Evolutionary conservation across 2,113 vertebrate species (phyloP).

Genomic region (Lethenteron camtschaticum): DNA sequence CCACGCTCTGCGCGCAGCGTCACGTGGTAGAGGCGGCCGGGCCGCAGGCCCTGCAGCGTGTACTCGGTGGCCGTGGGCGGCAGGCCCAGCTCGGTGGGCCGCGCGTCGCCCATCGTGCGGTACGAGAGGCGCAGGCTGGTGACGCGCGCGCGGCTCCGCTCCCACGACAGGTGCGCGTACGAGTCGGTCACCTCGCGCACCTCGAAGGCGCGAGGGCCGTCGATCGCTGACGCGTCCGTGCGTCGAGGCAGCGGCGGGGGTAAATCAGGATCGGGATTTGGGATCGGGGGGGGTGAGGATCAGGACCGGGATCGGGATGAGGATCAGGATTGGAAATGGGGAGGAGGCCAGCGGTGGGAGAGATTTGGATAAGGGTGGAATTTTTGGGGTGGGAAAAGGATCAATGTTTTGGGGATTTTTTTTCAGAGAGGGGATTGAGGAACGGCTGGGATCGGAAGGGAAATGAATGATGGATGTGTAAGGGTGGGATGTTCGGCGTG

Average conservation of each 20-base stretch:
- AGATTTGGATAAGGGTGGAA: too few relatives aligned
- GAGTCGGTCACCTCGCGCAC: conserved; percentile 78
- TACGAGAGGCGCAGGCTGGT: conserved; percentile 71
- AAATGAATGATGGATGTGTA: too few relatives aligned
- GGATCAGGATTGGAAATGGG: too few relatives aligned
- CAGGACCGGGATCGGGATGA: too few relatives aligned
- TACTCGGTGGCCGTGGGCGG: conserved; percentile 85
- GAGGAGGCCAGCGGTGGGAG: too few relatives aligned
- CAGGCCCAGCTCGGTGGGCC: conserved; percentile 61
- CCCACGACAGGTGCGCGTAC: conserved; percentile 88
- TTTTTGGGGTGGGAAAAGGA: too few relatives aligned
- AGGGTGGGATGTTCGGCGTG: too few relatives aligned
- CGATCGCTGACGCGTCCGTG: conserved; percentile 61
- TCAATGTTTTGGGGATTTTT: too few relatives aligned
- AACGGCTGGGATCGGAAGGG: too few relatives aligned
- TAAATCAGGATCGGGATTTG: too few relatives aligned
- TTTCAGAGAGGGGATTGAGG: too few relatives aligned
- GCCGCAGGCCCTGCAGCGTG: conserved; percentile 68
- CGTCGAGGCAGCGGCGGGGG: conserved; percentile 50
- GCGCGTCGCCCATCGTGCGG: conserved; percentile 42
- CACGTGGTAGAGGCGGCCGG: conserved; percentile 51
- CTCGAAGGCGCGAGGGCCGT: conserved; percentile 57
- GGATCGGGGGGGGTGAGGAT: too few relatives aligned
- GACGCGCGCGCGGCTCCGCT: conserved; percentile 51
- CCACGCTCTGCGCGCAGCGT: conserved; percentile 46